Percentiles rank a stretch among this genome's conserved stretches.
These are phyloP conservation scores for Pantherophis guttatus DNA, from an alignment of 2,113 vertebrate genomes.

Conservation along the genomic window DNA sequence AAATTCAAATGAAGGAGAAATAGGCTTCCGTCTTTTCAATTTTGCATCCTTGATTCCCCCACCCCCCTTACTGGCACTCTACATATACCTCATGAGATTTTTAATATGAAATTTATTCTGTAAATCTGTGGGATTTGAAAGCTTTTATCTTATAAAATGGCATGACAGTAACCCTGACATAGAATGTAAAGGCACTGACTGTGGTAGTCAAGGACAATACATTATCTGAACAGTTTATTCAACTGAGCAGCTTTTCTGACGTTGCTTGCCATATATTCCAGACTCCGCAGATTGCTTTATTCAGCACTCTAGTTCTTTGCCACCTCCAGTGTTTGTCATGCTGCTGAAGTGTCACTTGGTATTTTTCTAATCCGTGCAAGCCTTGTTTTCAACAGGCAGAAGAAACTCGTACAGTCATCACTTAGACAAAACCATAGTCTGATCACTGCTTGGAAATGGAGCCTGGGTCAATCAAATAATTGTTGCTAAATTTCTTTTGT, in stretches of 20 bases:
- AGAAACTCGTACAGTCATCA: neutral
- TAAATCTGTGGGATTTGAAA: slow-evolving; percentile 15
- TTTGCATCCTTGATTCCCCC: neutral
- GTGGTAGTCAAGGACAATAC: slow-evolving; percentile 3
- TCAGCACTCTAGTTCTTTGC: neutral
- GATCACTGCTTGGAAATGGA: neutral
- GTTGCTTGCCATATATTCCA: slow-evolving; percentile 1
- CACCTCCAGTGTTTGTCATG: neutral
- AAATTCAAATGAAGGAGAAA: neutral
- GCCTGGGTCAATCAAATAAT: neutral
- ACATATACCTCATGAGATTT: neutral
- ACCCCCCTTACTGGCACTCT: neutral
- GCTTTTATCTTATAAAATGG: neutral
- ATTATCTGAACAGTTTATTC: neutral
- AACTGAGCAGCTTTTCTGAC: neutral
- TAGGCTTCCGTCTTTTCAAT: neutral
- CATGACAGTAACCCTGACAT: neutral
- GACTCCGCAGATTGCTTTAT: neutral
- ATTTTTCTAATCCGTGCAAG: neutral
- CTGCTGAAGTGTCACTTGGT: neutral
- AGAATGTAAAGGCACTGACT: slow-evolving; percentile 7
- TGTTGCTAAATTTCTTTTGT: neutral
- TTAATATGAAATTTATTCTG: neutral
- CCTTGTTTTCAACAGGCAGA: neutral
- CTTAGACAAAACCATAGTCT: neutral